These are phyloP conservation scores for Jordanella pulchra DNA, from an alignment of 2,797 vertebrate species.

Conservation along the genomic window DNA sequence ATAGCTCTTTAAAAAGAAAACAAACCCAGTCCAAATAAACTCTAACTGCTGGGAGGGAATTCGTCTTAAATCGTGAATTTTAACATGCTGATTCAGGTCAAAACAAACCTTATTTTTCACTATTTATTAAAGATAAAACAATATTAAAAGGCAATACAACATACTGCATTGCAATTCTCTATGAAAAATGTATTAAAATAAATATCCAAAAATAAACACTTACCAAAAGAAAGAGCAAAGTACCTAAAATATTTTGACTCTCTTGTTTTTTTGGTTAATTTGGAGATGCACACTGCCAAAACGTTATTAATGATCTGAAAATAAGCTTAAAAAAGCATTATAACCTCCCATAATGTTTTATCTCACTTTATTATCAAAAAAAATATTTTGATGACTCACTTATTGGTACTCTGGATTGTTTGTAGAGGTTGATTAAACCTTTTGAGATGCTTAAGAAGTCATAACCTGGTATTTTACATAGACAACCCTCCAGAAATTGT, in stretches of 20 bases:
- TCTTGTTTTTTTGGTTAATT: neutral
- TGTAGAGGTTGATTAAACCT: too few species aligned
- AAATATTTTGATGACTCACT: too few species aligned
- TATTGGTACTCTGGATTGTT: too few species aligned
- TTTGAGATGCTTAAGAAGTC: too few species aligned
- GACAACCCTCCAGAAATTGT: too few species aligned
- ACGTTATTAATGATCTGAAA: too few species aligned
- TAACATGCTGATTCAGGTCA: neutral
- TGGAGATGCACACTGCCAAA: neutral
- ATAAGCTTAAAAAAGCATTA: too few species aligned
- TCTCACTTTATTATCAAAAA: too few species aligned
- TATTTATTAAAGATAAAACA: neutral
- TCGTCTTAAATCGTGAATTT: conserved; percentile 2
- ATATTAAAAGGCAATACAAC: neutral
- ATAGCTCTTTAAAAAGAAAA: conserved; percentile 4
- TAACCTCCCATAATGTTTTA: too few species aligned
- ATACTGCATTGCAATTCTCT: neutral
- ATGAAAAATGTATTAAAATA: neutral
- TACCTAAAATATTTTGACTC: neutral
- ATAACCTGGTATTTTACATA: too few species aligned
- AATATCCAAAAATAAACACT: neutral
- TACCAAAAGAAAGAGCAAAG: neutral
- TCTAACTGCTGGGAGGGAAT: neutral
- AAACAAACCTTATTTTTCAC: neutral
- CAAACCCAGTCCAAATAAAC: neutral